Percentiles rank a stretch among this genome's conserved stretches.
phyloP scores from a whole-genome alignment of 2,888 invertebrate species.

The Orthosia cruda region DNA sequence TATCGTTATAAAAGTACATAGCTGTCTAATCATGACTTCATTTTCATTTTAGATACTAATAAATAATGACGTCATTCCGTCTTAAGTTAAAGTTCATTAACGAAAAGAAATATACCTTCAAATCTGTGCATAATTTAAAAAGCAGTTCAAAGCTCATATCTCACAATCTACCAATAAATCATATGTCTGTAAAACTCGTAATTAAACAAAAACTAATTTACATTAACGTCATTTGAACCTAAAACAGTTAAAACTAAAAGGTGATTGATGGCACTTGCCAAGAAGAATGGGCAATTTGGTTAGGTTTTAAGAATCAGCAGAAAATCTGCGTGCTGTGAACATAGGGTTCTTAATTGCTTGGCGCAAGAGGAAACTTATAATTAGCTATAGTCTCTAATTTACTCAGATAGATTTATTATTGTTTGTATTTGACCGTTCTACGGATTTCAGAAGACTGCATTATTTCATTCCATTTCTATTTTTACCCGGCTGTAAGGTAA shows the following conservation, averaged over 20 bases:
- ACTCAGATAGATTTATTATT: not conserved
- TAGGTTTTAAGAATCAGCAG: slow-evolving; percentile 25
- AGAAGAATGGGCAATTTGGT: slow-evolving; percentile 73
- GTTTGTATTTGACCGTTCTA: not conserved
- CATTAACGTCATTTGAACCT: slow-evolving; percentile 82
- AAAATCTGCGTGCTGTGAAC: slow-evolving; percentile 10
- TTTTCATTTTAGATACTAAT: slow-evolving; percentile 27
- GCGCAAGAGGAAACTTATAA: not conserved
- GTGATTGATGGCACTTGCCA: slow-evolving; percentile 84
- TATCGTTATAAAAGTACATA: no score
- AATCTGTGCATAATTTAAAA: slow-evolving; percentile 45
- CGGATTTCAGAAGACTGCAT: not conserved
- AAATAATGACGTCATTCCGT: slow-evolving; percentile 6
- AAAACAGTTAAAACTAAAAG: slow-evolving; percentile 78
- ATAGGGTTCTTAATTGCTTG: slow-evolving; percentile 12
- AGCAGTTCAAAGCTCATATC: slow-evolving; percentile 51
- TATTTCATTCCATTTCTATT: not conserved
- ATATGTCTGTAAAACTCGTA: slow-evolving; percentile 80
- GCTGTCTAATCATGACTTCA: not conserved
- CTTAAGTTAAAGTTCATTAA: slow-evolving; percentile 41
- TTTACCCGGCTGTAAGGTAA: no score
- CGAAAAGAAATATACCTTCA: slow-evolving; percentile 25
- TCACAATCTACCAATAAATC: slow-evolving; percentile 82
- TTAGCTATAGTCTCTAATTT: not conserved
- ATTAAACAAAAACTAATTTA: slow-evolving; percentile 85